phyloP scores from a whole-genome alignment of 2,113 vertebrate species.

The Limnothrissa miodon region DNA sequence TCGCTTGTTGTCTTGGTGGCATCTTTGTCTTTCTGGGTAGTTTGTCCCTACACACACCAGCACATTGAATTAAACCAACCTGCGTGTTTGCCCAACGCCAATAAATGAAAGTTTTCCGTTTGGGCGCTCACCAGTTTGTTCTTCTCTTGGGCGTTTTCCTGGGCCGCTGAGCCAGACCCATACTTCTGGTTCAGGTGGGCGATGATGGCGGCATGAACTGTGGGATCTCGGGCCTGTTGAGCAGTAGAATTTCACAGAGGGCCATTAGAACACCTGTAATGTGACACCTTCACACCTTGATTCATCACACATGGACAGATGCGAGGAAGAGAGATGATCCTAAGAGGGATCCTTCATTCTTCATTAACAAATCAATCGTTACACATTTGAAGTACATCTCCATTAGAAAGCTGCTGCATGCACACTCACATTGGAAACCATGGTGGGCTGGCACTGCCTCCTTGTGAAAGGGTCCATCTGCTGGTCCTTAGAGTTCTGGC shows the following conservation, averaged over 20 bases:
- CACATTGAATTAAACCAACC: conserved; percentile 16
- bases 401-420: neutral
- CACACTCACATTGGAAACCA: conserved; percentile 90
- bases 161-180: conserved; percentile 80
- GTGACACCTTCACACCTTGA: neutral
- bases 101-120: neutral
- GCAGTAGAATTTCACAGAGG: neutral
- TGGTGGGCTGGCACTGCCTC: conserved; percentile 97
- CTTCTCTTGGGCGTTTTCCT: conserved; percentile 76
- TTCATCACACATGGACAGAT: neutral
- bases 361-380: neutral
- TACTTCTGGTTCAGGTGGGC: conserved; percentile 98
- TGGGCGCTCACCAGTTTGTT: conserved; percentile 74
- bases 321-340: too few species aligned
- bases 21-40: conserved; percentile 85
- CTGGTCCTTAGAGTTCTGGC: conserved; percentile 93
- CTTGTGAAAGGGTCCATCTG: conserved; percentile 99
- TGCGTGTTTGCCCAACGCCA: neutral
- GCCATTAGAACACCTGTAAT: neutral
- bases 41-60: conserved; percentile 69
- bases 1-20: conserved; percentile 88
- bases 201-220: conserved; percentile 96
- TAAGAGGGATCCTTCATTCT: neutral
- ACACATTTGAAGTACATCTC: neutral
- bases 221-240: conserved; percentile 93